Percentiles rank a stretch among this genome's conserved stretches.
phyloP scores from a whole-genome alignment of 2,113 vertebrate species.

The Aldabrachelys gigantea region DNA sequence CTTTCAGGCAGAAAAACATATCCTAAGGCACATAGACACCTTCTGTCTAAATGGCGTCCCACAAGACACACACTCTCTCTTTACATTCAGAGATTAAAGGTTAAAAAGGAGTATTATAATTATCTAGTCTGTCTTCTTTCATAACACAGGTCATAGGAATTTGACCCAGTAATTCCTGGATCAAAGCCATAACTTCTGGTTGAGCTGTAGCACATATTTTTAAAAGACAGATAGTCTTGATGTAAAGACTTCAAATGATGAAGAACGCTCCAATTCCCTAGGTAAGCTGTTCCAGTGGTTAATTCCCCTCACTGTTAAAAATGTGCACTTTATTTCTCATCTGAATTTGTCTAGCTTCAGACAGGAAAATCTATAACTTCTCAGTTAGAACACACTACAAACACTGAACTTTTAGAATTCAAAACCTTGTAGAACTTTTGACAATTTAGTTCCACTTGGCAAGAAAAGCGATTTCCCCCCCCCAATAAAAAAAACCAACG shows the following conservation, averaged over 20 bases:
- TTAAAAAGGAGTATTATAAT: not conserved
- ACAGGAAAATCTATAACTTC: not conserved
- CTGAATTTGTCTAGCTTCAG: not conserved
- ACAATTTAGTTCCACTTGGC: not conserved
- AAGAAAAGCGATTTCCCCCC: not conserved
- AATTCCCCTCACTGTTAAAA: not conserved
- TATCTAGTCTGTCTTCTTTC: not conserved
- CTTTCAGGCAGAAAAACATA: not conserved
- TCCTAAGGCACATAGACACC: not conserved
- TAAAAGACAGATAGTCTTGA: not conserved
- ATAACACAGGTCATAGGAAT: not conserved
- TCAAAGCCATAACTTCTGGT: not conserved
- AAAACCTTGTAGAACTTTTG: not conserved
- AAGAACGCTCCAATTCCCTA: not conserved
- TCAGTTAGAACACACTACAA: not conserved
- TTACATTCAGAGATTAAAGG: not conserved
- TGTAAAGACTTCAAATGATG: not conserved
- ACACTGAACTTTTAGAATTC: not conserved
- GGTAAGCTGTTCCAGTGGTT: not conserved
- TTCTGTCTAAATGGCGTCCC: not conserved
- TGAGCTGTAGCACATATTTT: constrained; percentile 5
- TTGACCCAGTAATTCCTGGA: not conserved
- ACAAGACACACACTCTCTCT: not conserved
- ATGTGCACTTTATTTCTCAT: not conserved
- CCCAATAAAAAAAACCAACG: not conserved